A percentile compares a stretch with the other conserved stretches of the same genome.
Conservation (phyloP, 2,797 vertebrate species). For the Myotis findleyi region DNA sequence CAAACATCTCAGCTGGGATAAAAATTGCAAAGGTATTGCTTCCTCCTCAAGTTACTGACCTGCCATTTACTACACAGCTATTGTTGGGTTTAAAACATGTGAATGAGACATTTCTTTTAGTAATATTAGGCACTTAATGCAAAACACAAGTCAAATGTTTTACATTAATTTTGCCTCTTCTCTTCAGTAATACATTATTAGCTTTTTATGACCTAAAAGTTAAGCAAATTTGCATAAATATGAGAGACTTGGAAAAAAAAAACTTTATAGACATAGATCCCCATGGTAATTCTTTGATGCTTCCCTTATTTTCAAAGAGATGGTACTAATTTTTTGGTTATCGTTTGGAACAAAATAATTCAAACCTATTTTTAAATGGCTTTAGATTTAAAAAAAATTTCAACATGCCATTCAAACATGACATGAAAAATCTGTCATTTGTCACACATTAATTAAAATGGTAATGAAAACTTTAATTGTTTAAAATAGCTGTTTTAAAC, state of each 20-base stretch:
- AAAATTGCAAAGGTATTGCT: not conserved
- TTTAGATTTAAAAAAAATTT: not conserved
- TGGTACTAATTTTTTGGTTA: not conserved
- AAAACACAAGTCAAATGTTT: constrained; percentile 54
- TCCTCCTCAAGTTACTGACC: constrained; percentile 20
- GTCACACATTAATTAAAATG: constrained; percentile 55
- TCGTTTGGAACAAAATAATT: not conserved
- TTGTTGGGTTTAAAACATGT: constrained; percentile 29
- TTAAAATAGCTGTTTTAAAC: constrained; percentile 39
- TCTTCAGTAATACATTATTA: constrained; percentile 4
- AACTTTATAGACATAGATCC: not conserved
- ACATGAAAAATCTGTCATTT: constrained; percentile 47
- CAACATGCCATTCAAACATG: not conserved
- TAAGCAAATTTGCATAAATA: constrained; percentile 44
- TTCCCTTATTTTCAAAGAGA: constrained; percentile 14
- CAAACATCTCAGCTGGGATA: constrained; percentile 34
- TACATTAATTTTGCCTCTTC: not conserved
- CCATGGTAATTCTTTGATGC: not conserved
- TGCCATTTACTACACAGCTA: constrained; percentile 14
- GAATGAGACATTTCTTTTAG: constrained; percentile 43
- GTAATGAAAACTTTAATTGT: constrained; percentile 40
- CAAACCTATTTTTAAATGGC: not conserved
- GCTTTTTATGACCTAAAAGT: constrained; percentile 45
- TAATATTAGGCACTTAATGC: constrained; percentile 17
- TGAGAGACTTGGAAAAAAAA: not conserved